These are phyloP conservation scores for Sebastes reedi DNA, from an alignment of 2,797 vertebrate species.

Conservation along the genomic window DNA sequence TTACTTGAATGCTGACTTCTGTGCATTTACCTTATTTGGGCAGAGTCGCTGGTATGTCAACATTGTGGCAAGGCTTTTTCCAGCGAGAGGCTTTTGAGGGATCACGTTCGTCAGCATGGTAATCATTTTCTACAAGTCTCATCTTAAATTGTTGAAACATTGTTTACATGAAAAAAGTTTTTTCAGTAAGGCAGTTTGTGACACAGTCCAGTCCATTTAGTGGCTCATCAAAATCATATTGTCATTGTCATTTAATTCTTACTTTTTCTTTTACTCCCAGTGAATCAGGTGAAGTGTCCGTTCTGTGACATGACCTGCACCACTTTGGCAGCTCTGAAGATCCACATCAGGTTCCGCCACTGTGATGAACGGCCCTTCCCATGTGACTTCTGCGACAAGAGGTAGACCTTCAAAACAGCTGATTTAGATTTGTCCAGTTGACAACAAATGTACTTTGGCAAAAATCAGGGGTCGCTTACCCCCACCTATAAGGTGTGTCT, in stretches of 20 bases:
- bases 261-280: constrained; percentile 34
- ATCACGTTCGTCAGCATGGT: constrained; percentile 80
- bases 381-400: constrained; percentile 84
- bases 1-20: neutral
- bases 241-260: neutral
- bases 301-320: constrained; percentile 81
- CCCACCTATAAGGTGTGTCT: neutral
- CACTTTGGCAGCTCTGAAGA: constrained; percentile 81
- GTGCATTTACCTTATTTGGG: neutral
- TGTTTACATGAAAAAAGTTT: neutral
- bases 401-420: constrained; percentile 36
- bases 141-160: neutral
- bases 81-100: constrained; percentile 81
- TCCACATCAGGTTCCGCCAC: constrained; percentile 82
- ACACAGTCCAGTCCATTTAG: neutral
- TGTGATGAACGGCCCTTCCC: constrained; percentile 81
- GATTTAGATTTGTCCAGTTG: neutral
- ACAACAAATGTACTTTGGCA: neutral
- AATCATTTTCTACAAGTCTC: constrained; percentile 5
- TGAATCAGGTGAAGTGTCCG: constrained; percentile 78
- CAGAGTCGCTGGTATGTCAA: constrained; percentile 83
- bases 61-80: constrained; percentile 84
- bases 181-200: neutral
- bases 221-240: neutral
- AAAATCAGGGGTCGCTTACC: neutral